Evolutionary conservation across 2,797 vertebrate species (phyloP).

Genomic region (Balearica regulorum): DNA sequence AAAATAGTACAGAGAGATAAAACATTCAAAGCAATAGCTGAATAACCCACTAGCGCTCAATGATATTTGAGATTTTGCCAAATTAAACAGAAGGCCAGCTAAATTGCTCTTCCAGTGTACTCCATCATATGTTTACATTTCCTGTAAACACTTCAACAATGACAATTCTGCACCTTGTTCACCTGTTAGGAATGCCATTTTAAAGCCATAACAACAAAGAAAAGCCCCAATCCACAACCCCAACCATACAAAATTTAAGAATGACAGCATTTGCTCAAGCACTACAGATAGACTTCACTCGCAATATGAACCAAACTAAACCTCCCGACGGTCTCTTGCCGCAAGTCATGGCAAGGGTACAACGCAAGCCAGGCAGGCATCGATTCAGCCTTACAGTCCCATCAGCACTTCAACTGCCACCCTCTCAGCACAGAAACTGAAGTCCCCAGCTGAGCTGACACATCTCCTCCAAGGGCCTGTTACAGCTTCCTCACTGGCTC

Average conservation of each 20-base stretch:
- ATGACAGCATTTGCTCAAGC: background rate
- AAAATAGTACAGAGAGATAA: background rate
- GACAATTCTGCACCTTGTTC: background rate
- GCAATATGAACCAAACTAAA: background rate
- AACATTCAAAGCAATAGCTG: background rate
- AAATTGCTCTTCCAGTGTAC: background rate
- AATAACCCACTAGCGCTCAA: background rate
- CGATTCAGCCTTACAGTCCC: background rate
- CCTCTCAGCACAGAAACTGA: background rate
- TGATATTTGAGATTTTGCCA: background rate
- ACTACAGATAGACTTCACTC: background rate
- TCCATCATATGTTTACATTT: background rate
- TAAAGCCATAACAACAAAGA: background rate
- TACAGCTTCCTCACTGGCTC: background rate
- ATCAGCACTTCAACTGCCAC: background rate
- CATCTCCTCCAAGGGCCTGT: background rate
- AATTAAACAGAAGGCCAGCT: background rate
- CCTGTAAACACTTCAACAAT: background rate
- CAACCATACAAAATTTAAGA: background rate
- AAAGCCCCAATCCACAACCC: background rate
- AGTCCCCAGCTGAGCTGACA: background rate
- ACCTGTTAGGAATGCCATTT: background rate
- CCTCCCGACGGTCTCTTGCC: background rate
- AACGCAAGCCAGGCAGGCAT: accelerated
- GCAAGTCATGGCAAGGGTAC: accelerated